Base-by-base conservation (phyloP, 2,888 invertebrate genomes). In the Rotaria macrura region DNA sequence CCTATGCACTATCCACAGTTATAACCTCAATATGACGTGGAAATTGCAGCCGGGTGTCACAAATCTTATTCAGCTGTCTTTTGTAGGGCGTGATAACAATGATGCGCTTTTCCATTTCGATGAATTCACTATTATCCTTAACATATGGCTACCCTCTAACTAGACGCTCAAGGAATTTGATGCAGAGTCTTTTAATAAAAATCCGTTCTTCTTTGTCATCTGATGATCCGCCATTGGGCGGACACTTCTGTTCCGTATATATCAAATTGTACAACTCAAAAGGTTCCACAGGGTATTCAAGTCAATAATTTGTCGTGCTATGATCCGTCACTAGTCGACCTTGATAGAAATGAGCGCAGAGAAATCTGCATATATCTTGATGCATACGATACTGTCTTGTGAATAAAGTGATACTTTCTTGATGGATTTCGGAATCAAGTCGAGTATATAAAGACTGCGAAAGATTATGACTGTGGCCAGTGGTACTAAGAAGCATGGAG, bases 301-400 rank as follows among this genome's bases (percentile, higher is more conserved):
- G 34, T 34, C 65, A 34, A 17, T 34, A 34, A 40, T 85, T 72
- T 20, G 23, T 47, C 40, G 47, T 55, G 14, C 43, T 79, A 52
- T 85, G n/a, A 17, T 84, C 43, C 49, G 74, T 84, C 79, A 87
- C 88, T 85, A 95, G 90, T 87, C 89, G 90, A 20, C 92, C 92
- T 79, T 91, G 91, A 89, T 95, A 95, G 90, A 95, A 94, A 83
- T 92, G 92, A 55, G 92, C 90, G 90, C 94, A 95, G 0, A 96
- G 95, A 92, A 94, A 96, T 85, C 92, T 91, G 3, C 94, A 94
- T 88, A 96, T 95, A 85, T 94, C 93, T 1, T 93, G 92, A 88
- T 95, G 94, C 96, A 96, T 96, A 87, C 96, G 93, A 91, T 95
- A 96, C 90, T 96, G 96, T 34, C 88, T 89, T 83, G 89, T 87